A percentile compares a stretch with the other conserved stretches of the same genome.
Conservation (phyloP, 2,113 vertebrate genomes). For the Apus apus region DNA sequence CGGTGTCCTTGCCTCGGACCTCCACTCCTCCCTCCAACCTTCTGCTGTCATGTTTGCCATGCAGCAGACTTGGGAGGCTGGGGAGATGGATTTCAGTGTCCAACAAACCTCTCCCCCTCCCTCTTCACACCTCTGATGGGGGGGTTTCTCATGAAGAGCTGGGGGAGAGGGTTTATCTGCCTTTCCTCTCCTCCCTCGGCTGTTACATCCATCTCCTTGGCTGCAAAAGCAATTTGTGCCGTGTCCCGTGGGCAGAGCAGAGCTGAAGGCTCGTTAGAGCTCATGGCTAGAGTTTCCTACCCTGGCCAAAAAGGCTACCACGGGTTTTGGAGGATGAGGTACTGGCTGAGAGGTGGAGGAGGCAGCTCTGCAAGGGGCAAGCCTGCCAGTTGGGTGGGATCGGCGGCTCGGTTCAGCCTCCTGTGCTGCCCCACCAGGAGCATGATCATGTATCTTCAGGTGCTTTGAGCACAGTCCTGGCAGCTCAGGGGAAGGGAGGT, state of each 20-base stretch:
- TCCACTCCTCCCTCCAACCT: rapidly evolving
- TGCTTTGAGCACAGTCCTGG: constrained; percentile 10
- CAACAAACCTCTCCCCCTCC: background rate
- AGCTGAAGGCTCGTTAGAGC: background rate
- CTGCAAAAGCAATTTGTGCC: rapidly evolving
- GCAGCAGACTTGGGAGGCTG: background rate
- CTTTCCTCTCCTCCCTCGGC: background rate
- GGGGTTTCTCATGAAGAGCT: background rate
- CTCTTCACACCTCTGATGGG: rapidly evolving
- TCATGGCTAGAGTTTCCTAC: background rate
- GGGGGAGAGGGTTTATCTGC: background rate
- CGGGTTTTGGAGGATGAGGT: background rate
- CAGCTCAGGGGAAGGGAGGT: background rate
- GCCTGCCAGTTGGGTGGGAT: background rate
- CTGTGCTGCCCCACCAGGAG: rapidly evolving
- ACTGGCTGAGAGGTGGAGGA: background rate
- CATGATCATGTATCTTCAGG: background rate
- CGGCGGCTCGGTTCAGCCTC: rapidly evolving
- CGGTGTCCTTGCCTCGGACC: rapidly evolving
- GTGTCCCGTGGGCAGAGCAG: rapidly evolving
- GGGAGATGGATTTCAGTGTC: rapidly evolving
- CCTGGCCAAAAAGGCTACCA: background rate
- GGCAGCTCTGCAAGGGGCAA: background rate
- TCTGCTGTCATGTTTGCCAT: rapidly evolving
- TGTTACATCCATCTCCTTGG: background rate